Base-by-base conservation (phyloP, 2,113 vertebrate species). In the Thamnophis sirtalis region DNA sequence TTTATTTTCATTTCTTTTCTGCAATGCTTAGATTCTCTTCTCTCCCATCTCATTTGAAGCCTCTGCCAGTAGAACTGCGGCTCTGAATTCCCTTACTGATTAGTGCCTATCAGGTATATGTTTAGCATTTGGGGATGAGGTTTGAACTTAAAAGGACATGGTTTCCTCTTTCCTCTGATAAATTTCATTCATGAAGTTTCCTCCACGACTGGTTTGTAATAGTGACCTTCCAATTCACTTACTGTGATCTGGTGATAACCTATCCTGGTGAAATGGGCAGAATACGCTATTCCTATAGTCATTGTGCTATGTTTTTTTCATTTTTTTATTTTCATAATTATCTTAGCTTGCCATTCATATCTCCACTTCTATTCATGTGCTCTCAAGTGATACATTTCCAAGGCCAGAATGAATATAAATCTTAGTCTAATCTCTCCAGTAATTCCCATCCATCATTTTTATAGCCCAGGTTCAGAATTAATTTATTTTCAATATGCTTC, bases 131-230 rank as follows among this genome's bases (percentile, higher is more conserved):
- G 11, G 4, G 28, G 13, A 13, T 0, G 28, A 5, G n/a, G 5
- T 3, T 91, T 94, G 89, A 93, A 89, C 95, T 92, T 91, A 86
- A 94, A 94, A 95, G 93, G 86, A 93, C 88, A 58, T 92, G 0
- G 9, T 93, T 94, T 51, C 54, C 92, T 93, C 84, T 38, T 21
- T 80, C 73, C 80, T 90, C 28, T 60, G 86, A 87, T 73, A 55
- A 89, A 68, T 54, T 38, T 63, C 51, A 92, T 92, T 92, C 68
- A 92, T 89, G 56, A 43, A 24, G 55, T 90, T 84, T 50, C 85
- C 17, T 63, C 24, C 90, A 68, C 73, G 53, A 56, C 68, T 84
- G 63, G 19, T n/a, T 92, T 89, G n/a, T 85, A 89, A 58, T 56
- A 38, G n/a, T 19, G 53, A 38, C 38, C 19, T 94, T 33, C 91